Conservation (phyloP, 1,140 invertebrate genomes). For the Euura saliciscinereae region DNA sequence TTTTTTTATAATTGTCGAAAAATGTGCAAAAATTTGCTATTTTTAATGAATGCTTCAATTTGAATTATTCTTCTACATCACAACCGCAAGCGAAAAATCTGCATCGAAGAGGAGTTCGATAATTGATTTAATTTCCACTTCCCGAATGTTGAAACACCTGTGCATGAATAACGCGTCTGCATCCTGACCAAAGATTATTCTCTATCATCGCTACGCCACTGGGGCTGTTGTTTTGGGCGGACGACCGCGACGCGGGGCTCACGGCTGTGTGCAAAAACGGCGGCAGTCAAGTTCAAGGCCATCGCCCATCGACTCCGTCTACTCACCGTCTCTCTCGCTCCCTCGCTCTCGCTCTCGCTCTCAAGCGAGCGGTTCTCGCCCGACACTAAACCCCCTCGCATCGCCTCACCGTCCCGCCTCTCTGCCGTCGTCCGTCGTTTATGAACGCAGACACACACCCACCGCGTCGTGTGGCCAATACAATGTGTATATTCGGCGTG, state of each 20-base stretch:
- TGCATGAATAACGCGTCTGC: no score
- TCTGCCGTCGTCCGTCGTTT: background rate
- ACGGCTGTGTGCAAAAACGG: slow-evolving; percentile 41
- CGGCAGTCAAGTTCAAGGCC: slow-evolving; percentile 53
- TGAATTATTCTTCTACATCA: no score
- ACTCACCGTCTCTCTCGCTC: background rate
- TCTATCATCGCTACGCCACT: slow-evolving; percentile 33
- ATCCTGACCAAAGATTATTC: no score
- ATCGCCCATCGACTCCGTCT: slow-evolving; percentile 10
- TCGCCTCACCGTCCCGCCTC: background rate
- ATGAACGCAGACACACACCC: no score
- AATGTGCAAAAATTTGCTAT: no score
- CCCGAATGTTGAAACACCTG: no score
- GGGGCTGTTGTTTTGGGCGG: slow-evolving; percentile 38
- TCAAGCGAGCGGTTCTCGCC: background rate
- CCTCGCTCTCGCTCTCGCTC: background rate
- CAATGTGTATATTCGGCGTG: no score
- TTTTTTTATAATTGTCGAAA: background rate
- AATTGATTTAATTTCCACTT: no score
- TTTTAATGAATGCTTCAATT: no score
- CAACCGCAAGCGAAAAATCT: no score
- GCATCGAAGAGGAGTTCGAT: no score
- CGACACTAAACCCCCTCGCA: background rate
- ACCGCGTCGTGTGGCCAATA: no score
- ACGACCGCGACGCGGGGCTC: slow-evolving; percentile 15